A percentile compares a stretch with the other conserved stretches of the same genome.
phyloP scores from a whole-genome alignment of 2,888 invertebrate species.

The Opisthograptis luteolata region DNA sequence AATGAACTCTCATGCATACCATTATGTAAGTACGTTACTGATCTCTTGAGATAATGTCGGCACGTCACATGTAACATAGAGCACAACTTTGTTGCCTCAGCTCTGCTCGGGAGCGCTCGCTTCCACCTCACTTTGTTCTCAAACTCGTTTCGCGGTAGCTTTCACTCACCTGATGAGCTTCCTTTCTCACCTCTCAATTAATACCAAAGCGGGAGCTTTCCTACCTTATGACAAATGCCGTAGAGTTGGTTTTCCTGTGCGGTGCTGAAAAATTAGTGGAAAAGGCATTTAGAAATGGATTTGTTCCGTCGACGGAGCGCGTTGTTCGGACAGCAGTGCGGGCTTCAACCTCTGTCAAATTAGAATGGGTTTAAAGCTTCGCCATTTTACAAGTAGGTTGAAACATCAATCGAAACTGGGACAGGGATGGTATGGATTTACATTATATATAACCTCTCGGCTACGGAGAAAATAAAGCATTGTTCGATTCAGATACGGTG shows the following conservation, averaged over 20 bases:
- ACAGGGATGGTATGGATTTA: background rate
- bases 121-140: background rate
- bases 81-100: background rate
- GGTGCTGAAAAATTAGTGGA: background rate
- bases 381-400: background rate
- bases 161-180: slow-evolving; percentile 17
- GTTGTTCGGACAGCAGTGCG: background rate
- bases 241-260: slow-evolving; percentile 4
- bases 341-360: slow-evolving; percentile 9
- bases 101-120: background rate
- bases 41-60: background rate
- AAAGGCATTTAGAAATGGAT: slow-evolving; percentile 15
- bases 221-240: background rate
- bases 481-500: background rate
- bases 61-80: background rate
- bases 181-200: slow-evolving; percentile 12
- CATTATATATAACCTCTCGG: background rate
- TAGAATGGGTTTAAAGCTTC: slow-evolving; percentile 7
- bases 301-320: slow-evolving; percentile 12
- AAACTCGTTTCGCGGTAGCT: slow-evolving; percentile 2
- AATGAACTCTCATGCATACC: too few species aligned
- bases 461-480: background rate
- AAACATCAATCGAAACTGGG: too few species aligned
- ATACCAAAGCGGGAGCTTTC: background rate
- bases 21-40: background rate